phyloP scores from a whole-genome alignment of 2,797 vertebrate genomes.

The Chelonia mydas region DNA sequence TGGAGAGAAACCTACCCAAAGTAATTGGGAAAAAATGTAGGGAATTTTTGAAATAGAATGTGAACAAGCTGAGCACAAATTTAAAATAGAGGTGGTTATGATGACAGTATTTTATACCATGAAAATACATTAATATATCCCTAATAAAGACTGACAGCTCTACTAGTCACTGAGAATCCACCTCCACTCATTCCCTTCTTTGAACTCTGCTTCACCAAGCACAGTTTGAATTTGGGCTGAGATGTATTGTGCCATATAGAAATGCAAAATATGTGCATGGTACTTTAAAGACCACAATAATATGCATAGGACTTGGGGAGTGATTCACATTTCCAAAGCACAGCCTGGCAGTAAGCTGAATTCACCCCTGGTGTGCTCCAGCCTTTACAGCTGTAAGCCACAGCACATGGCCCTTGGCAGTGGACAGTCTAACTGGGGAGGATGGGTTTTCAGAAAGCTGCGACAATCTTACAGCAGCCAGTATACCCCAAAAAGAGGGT shows the following conservation, averaged over 20 bases:
- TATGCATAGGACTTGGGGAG: background rate
- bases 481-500: background rate
- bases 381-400: background rate
- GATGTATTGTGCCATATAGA: background rate
- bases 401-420: fast-evolving
- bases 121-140: background rate
- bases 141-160: background rate
- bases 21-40: background rate
- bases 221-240: fast-evolving
- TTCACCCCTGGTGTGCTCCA: background rate
- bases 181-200: background rate
- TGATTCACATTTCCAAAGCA: background rate
- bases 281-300: background rate
- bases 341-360: background rate
- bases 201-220: background rate
- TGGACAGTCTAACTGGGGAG: background rate
- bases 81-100: conserved; percentile 2
- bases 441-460: background rate
- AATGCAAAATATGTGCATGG: background rate
- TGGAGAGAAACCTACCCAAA: conserved; percentile 5
- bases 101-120: background rate
- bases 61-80: background rate
- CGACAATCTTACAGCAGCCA: background rate
- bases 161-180: background rate
- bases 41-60: background rate